Evolutionary conservation across 1,140 invertebrate species (phyloP).

Genomic region (Drosophila tropicalis): DNA sequence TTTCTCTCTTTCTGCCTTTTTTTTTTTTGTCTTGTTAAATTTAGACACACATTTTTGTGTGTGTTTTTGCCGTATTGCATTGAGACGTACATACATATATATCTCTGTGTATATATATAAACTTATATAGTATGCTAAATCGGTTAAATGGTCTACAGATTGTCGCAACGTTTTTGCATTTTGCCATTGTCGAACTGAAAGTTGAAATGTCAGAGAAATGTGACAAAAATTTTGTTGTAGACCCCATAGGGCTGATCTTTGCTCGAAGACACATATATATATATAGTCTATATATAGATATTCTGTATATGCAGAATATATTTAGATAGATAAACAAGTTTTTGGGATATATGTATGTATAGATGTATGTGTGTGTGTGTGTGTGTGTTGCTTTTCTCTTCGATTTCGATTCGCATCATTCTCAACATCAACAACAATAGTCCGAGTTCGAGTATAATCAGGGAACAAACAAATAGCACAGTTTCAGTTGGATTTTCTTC

Average conservation of each 20-base stretch:
- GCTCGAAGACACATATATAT: neutral
- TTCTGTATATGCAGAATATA: neutral
- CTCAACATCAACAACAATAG: slow-evolving; percentile 52
- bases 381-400: slow-evolving; percentile 43
- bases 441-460: slow-evolving; percentile 32
- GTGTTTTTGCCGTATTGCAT: slow-evolving; percentile 13
- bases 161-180: neutral
- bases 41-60: slow-evolving; percentile 24
- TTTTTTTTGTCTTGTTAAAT: slow-evolving; percentile 29
- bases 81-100: neutral
- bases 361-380: neutral
- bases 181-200: neutral
- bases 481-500: slow-evolving; percentile 47
- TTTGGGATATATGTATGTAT: neutral
- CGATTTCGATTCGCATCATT: slow-evolving; percentile 75
- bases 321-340: neutral
- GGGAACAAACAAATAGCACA: slow-evolving; percentile 76
- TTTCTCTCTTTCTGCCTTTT: slow-evolving; percentile 30
- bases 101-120: neutral
- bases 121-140: neutral
- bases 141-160: neutral
- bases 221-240: slow-evolving; percentile 4
- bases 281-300: neutral
- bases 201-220: slow-evolving; percentile 6
- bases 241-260: neutral